Evolutionary conservation across 2,113 vertebrate genomes (phyloP).

Genomic region (Sinocyclocheilus maitianheensis): DNA sequence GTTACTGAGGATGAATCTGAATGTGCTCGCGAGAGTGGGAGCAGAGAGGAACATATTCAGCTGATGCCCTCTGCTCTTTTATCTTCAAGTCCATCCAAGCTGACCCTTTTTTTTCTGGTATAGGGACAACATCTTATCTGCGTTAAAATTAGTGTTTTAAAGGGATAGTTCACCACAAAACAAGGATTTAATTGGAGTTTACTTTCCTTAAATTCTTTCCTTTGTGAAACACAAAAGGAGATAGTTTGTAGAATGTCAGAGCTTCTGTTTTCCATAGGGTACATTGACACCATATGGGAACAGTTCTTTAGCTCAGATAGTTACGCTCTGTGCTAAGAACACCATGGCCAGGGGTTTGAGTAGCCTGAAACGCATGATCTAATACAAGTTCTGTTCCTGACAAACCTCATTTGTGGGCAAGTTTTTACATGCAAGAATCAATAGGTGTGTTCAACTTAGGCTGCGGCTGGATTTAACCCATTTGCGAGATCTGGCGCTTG

Average conservation of each 20-base stretch:
- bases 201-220: background rate
- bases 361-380: too few species aligned
- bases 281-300: too few species aligned
- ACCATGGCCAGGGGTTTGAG: too few species aligned
- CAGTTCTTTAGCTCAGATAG: too few species aligned
- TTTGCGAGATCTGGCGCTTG: too few species aligned
- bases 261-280: background rate
- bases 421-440: too few species aligned
- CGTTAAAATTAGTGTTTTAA: background rate
- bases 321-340: too few species aligned
- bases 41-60: slow-evolving; percentile 6
- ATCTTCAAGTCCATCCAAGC: slow-evolving; percentile 35
- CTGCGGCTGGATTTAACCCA: too few species aligned
- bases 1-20: slow-evolving; percentile 31
- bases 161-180: background rate
- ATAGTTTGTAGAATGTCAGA: background rate
- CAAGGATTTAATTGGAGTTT: background rate
- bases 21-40: slow-evolving; percentile 6
- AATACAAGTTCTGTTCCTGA: too few species aligned
- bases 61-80: slow-evolving; percentile 33
- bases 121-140: background rate
- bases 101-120: background rate
- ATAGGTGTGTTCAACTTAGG: too few species aligned
- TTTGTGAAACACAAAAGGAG: background rate
- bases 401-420: too few species aligned